Evolutionary conservation across 1,140 invertebrate genomes (phyloP).

Genomic region (Oncopeltus fasciatus): DNA sequence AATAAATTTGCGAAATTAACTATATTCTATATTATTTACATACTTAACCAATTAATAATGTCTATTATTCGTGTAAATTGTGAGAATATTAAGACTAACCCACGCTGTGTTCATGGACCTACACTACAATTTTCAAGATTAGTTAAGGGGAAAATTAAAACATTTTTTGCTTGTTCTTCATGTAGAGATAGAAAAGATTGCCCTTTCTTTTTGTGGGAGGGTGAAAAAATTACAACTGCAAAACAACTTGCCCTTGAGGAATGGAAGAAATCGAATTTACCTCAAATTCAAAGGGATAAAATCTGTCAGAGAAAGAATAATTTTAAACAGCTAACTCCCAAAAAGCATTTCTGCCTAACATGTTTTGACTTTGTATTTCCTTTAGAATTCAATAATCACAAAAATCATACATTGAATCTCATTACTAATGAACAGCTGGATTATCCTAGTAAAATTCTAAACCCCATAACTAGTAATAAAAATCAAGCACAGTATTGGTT

Average conservation of each 20-base stretch:
- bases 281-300: constrained; percentile 28
- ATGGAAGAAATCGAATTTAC: constrained; percentile 34
- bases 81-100: constrained; percentile 7
- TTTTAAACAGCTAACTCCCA: not conserved
- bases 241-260: constrained; percentile 35
- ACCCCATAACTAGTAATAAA: constrained; percentile 45
- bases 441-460: constrained; percentile 42
- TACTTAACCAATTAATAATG: constrained; percentile 5
- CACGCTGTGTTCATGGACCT: constrained; percentile 13
- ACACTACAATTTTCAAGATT: constrained; percentile 10
- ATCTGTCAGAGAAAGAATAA: not conserved
- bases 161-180: constrained; percentile 65
- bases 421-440: constrained; percentile 35
- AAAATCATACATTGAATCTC: constrained; percentile 32
- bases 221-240: constrained; percentile 34
- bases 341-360: constrained; percentile 39
- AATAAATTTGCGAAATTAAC: too few species aligned
- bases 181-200: constrained; percentile 61
- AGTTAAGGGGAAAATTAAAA: constrained; percentile 7
- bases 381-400: constrained; percentile 32
- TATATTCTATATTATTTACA: too few species aligned
- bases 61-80: constrained; percentile 11
- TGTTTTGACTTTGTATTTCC: constrained; percentile 42
- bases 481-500: constrained; percentile 67
- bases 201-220: constrained; percentile 44